These are phyloP conservation scores for Drosophila eugracilis DNA, from an alignment of 1,140 invertebrate genomes.

Conservation along the genomic window DNA sequence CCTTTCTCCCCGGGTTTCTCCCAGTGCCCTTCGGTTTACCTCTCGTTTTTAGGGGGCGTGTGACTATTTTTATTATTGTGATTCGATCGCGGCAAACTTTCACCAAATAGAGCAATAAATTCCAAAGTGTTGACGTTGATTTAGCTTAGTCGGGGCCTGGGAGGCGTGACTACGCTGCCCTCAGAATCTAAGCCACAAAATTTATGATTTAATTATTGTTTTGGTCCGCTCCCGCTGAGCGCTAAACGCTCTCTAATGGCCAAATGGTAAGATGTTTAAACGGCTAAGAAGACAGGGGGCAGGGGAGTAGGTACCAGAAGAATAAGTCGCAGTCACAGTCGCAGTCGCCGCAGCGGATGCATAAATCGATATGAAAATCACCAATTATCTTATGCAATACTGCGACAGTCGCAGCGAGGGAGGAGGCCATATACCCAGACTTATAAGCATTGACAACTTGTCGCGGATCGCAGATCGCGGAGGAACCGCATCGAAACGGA, in stretches of 20 bases:
- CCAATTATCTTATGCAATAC: conserved; percentile 82
- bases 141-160: conserved; percentile 29
- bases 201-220: conserved; percentile 83
- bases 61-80: conserved; percentile 77
- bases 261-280: conserved; percentile 1
- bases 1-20: too few relatives aligned
- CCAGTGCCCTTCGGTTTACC: background rate
- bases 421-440: conserved; percentile 16
- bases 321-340: conserved; percentile 1
- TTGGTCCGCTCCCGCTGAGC: conserved; percentile 53
- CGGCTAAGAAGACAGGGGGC: conserved; percentile 6
- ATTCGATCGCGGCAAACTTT: conserved; percentile 56
- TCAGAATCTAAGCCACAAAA: conserved; percentile 23
- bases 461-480: conserved; percentile 60
- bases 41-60: conserved; percentile 52
- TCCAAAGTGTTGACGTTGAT: conserved; percentile 64
- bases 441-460: conserved; percentile 72
- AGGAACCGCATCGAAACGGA: conserved; percentile 19
- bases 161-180: conserved; percentile 5
- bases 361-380: conserved; percentile 83
- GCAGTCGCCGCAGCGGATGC: conserved; percentile 59
- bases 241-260: conserved; percentile 57
- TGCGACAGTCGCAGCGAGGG: conserved; percentile 12
- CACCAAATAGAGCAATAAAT: conserved; percentile 80
- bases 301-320: too few relatives aligned